Evolutionary conservation across 1,140 invertebrate species (phyloP).

Genomic region (Procambarus clarkii): DNA sequence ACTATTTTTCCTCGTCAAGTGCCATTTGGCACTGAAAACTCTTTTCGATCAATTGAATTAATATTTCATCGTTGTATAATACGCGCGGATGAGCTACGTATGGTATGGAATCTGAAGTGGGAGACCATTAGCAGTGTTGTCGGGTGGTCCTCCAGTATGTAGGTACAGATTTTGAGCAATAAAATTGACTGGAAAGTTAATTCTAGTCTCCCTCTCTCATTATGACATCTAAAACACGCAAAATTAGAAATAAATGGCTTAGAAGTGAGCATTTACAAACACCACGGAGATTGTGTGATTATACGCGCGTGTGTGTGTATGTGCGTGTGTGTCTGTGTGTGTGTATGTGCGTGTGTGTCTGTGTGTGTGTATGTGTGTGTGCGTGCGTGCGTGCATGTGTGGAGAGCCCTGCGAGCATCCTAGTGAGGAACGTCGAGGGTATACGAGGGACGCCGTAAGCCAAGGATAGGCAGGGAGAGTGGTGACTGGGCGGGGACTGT

Average conservation of each 20-base stretch:
- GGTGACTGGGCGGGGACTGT: conserved; percentile 47
- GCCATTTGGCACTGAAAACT: neutral
- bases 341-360: conserved; percentile 16
- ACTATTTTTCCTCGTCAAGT: too few species aligned
- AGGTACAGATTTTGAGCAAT: conserved; percentile 18
- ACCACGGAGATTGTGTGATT: neutral
- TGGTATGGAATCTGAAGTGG: neutral
- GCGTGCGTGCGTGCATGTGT: conserved; percentile 20
- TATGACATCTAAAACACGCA: conserved; percentile 5
- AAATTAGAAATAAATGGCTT: conserved; percentile 24
- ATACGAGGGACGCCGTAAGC: conserved; percentile 1
- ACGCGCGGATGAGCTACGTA: neutral
- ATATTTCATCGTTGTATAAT: neutral
- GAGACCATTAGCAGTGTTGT: neutral
- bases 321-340: conserved; percentile 21
- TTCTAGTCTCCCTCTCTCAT: neutral
- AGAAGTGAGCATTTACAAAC: conserved; percentile 36
- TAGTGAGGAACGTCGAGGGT: conserved; percentile 3
- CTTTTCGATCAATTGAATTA: conserved; percentile 38
- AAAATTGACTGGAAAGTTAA: conserved; percentile 47
- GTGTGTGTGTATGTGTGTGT: conserved; percentile 17
- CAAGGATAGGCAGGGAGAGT: neutral
- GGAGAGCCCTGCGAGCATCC: conserved; percentile 12
- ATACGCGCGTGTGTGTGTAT: neutral
- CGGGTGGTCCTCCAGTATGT: neutral